phyloP scores from a whole-genome alignment of 2,888 invertebrate species.

The Danaus chrysippus region DNA sequence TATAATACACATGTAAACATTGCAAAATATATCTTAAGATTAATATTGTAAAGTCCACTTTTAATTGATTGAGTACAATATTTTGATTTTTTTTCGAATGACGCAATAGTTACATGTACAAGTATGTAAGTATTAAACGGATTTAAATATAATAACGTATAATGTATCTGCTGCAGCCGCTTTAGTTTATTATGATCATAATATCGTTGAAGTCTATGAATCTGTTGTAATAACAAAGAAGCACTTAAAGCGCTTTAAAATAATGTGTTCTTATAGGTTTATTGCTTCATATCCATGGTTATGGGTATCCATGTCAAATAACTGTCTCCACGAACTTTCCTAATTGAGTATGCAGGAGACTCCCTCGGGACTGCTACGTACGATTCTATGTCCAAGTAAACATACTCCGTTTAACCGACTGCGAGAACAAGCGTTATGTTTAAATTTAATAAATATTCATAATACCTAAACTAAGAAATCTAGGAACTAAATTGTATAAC shows the following conservation, averaged over 20 bases:
- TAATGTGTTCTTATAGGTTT: not conserved
- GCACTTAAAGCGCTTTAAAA: slow-evolving; percentile 1
- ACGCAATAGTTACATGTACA: slow-evolving; percentile 18
- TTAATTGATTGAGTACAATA: not conserved
- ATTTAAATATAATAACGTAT: slow-evolving; percentile 12
- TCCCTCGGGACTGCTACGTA: slow-evolving; percentile 10
- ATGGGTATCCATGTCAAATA: slow-evolving; percentile 16
- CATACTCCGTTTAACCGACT: too few species aligned
- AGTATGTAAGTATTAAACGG: slow-evolving; percentile 10
- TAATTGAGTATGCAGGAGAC: slow-evolving; percentile 17
- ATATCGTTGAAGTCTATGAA: not conserved
- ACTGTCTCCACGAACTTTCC: slow-evolving; percentile 17
- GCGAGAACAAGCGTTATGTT: not conserved
- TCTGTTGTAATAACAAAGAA: not conserved
- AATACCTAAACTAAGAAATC: not conserved
- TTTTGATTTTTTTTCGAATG: slow-evolving; percentile 14
- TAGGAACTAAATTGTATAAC: too few species aligned
- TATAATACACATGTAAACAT: slow-evolving; percentile 2
- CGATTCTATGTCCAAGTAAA: not conserved
- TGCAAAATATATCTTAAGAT: slow-evolving; percentile 9
- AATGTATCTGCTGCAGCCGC: not conserved
- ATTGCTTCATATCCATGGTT: slow-evolving; percentile 4
- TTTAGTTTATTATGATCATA: not conserved
- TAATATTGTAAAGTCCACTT: not conserved
- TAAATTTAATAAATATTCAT: not conserved